Evolutionary conservation across 1,140 invertebrate genomes (phyloP).

Genomic region (Panagrolaimus sp.): DNA sequence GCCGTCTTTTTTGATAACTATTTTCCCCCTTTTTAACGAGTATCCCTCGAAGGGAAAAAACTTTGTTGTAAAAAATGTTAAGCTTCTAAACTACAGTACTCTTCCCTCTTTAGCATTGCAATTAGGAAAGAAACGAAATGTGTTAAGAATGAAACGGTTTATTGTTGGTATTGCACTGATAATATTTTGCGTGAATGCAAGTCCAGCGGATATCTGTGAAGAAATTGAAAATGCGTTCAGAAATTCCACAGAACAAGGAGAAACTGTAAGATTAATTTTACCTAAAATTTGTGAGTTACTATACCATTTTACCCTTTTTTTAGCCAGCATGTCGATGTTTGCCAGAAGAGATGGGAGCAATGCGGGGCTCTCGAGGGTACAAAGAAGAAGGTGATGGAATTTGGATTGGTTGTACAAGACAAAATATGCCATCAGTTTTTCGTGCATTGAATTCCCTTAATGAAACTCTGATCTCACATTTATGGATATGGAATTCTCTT

Average conservation of each 20-base stretch:
- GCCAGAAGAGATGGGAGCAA: conserved; percentile 15
- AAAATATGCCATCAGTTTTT: conserved; percentile 47
- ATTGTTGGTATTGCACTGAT: conserved; percentile 1
- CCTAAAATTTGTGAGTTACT: background rate
- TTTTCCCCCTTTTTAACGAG: too few relatives aligned
- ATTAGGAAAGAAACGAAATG: conserved; percentile 16
- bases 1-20: too few relatives aligned
- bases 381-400: conserved; percentile 15
- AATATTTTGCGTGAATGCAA: background rate
- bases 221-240: conserved; percentile 11
- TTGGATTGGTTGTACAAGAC: conserved; percentile 46
- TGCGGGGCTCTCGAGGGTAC: conserved; percentile 2
- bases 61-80: too few relatives aligned
- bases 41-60: too few relatives aligned
- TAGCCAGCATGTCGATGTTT: conserved; percentile 30
- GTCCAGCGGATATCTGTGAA: conserved; percentile 6
- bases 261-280: background rate
- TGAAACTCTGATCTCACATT: conserved; percentile 15
- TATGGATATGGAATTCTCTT: conserved; percentile 23
- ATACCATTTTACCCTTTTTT: background rate
- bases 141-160: conserved; percentile 6
- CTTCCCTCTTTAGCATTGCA: background rate
- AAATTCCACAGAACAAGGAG: background rate
- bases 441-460: conserved; percentile 19
- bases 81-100: too few relatives aligned